Evolutionary conservation across 2,113 vertebrate species (phyloP).

Genomic region (Brevimyrus niger): DNA sequence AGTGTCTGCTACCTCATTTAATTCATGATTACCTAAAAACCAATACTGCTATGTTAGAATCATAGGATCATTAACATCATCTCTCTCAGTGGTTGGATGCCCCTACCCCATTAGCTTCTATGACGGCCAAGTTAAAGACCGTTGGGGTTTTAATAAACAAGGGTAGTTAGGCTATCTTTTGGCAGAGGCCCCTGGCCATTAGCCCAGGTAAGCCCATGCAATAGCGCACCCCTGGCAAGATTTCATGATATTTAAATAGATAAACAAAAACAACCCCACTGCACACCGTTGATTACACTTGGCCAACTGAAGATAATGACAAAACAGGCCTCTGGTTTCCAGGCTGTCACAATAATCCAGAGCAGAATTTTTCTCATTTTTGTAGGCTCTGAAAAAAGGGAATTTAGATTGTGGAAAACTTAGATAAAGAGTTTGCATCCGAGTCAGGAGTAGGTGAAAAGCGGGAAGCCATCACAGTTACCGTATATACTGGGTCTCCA

Average conservation of each 20-base stretch:
- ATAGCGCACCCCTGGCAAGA: not conserved
- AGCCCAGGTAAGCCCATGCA: not conserved
- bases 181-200: not conserved
- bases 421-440: not conserved
- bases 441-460: not conserved
- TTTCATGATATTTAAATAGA: not conserved
- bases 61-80: not conserved
- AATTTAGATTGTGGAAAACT: not conserved
- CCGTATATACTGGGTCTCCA: slow-evolving; percentile 63
- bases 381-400: not conserved
- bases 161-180: not conserved
- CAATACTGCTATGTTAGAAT: not conserved
- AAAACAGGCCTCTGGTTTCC: not conserved
- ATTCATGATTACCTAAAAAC: not conserved
- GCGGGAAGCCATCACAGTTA: slow-evolving; percentile 25
- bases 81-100: not conserved
- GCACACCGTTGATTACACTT: not conserved
- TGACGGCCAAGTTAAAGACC: not conserved
- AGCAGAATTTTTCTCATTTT: not conserved
- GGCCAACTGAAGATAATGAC: not conserved
- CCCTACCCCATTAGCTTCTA: not conserved
- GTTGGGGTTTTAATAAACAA: not conserved
- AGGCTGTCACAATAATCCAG: not conserved
- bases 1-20: not conserved
- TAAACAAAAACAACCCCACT: not conserved